These are phyloP conservation scores for Bathynomus jamesi DNA, from an alignment of 1,140 invertebrate species.

Conservation along the genomic window DNA sequence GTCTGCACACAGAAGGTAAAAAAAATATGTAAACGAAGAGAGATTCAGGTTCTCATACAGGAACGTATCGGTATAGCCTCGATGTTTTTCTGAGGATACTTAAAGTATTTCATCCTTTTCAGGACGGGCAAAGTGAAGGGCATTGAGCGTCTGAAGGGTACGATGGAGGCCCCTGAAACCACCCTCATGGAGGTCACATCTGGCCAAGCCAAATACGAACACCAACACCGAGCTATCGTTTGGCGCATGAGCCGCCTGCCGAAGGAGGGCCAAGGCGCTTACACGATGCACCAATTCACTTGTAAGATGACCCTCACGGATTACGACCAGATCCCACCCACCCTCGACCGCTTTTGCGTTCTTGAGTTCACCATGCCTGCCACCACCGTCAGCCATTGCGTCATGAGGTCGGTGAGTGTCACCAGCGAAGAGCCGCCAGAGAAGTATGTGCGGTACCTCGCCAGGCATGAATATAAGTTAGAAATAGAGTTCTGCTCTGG, in stretches of 20 bases:
- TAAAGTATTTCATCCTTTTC: no score
- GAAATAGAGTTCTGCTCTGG: conserved; percentile 75
- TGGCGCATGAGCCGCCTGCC: conserved; percentile 95
- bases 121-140: conserved; percentile 89
- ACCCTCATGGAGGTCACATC: conserved; percentile 95
- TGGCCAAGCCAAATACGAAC: conserved; percentile 98
- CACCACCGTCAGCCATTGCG: conserved; percentile 93
- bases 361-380: conserved; percentile 99
- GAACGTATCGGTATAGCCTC: no score
- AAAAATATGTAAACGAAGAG: no score
- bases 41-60: no score
- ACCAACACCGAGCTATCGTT: conserved; percentile 92
- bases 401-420: conserved; percentile 76
- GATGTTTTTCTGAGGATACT: no score
- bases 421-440: conserved; percentile 90
- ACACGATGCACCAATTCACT: conserved; percentile 88
- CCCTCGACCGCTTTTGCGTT: conserved; percentile 74
- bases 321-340: conserved; percentile 93
- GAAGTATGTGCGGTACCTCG: conserved; percentile 94
- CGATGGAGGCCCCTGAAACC: conserved; percentile 80
- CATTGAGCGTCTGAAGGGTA: conserved; percentile 85
- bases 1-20: conserved; percentile 74
- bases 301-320: conserved; percentile 88
- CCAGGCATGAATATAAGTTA: conserved; percentile 58
- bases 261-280: conserved; percentile 95